phyloP scores from a whole-genome alignment of 2,797 vertebrate genomes.

The Helicolenus hilgendorfi region DNA sequence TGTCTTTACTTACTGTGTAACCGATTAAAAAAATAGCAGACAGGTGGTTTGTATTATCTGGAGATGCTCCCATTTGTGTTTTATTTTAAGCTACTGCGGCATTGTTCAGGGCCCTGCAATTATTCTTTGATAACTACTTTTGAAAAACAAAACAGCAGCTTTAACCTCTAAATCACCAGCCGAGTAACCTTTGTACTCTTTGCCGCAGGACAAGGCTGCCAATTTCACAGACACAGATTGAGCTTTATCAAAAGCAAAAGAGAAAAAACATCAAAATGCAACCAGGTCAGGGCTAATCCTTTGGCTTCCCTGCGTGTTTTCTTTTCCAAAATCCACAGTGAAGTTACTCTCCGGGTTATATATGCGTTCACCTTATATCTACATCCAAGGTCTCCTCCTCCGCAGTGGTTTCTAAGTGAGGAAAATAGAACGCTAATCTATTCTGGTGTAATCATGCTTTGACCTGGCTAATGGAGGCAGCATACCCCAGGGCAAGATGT shows the following conservation, averaged over 20 bases:
- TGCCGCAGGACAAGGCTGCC: constrained; percentile 30
- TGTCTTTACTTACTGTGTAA: neutral
- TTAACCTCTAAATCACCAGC: constrained; percentile 48
- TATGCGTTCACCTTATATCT: constrained; percentile 57
- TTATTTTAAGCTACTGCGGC: constrained; percentile 10
- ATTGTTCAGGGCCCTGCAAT: constrained; percentile 6
- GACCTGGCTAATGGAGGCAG: constrained; percentile 86
- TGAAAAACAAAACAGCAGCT: constrained; percentile 23
- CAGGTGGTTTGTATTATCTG: neutral
- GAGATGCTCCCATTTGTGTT: constrained; percentile 9
- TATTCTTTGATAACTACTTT: constrained; percentile 37
- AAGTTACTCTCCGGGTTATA: neutral
- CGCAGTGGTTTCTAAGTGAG: constrained; percentile 50
- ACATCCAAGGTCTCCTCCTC: constrained; percentile 56
- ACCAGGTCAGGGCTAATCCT: constrained; percentile 4
- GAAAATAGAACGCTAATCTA: constrained; percentile 79
- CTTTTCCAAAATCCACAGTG: constrained; percentile 8
- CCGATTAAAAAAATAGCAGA: neutral
- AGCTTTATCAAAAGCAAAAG: constrained; percentile 21
- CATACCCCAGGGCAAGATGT: constrained; percentile 79
- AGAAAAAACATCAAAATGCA: neutral
- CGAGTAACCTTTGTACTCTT: constrained; percentile 52
- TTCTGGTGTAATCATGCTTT: constrained; percentile 80
- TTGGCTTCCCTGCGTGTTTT: constrained; percentile 3
- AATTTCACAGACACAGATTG: constrained; percentile 26